These are phyloP conservation scores for Ips typographus DNA, from an alignment of 1,140 invertebrate genomes.

Conservation along the genomic window DNA sequence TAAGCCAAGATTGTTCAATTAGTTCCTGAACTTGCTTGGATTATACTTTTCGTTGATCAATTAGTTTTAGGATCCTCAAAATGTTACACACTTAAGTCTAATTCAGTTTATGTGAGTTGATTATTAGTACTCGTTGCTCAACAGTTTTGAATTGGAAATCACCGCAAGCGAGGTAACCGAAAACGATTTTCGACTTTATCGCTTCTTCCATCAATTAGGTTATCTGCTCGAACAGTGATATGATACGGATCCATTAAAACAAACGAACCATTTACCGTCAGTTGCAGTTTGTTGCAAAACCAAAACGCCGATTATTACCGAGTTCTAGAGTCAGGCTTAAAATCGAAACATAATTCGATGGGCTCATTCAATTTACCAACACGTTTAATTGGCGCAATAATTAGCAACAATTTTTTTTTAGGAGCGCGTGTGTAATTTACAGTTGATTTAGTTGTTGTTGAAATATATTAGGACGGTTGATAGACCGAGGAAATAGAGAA, in stretches of 20 bases:
- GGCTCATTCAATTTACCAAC: constrained; percentile 12
- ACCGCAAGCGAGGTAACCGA: too few relatives aligned
- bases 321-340: too few relatives aligned
- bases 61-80: too few relatives aligned
- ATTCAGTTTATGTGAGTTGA: too few relatives aligned
- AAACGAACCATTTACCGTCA: constrained; percentile 10
- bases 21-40: neutral
- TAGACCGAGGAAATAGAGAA: neutral
- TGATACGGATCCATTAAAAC: constrained; percentile 10
- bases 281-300: constrained; percentile 5
- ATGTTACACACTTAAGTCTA: too few relatives aligned
- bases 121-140: too few relatives aligned
- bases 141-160: too few relatives aligned
- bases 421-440: neutral
- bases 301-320: too few relatives aligned
- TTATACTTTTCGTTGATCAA: neutral
- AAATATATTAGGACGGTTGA: neutral
- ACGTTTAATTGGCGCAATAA: constrained; percentile 15
- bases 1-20: neutral
- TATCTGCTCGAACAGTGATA: constrained; percentile 14
- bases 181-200: too few relatives aligned
- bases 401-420: constrained; percentile 5
- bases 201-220: neutral
- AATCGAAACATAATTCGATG: constrained; percentile 8
- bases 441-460: constrained; percentile 6